Base-by-base conservation (phyloP, 2,113 vertebrate species). In the Drymodes brunneopygia region DNA sequence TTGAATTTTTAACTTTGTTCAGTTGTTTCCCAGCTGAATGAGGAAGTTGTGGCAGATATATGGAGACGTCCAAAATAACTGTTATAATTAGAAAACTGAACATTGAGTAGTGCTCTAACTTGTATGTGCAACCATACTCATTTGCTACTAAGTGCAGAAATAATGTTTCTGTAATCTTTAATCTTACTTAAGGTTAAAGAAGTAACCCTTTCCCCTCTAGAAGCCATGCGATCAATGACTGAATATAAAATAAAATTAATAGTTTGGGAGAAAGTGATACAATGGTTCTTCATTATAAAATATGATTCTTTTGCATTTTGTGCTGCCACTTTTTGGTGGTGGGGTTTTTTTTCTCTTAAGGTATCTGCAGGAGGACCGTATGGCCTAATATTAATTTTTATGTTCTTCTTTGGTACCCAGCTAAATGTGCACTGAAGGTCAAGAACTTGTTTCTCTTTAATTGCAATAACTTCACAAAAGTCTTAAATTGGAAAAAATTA, bases 301-400 rank as follows among this genome's bases (percentile, higher is more conserved):
- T 44, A 29, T 8, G 8, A 50, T 5, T n/a, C 24, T n/a, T 61
- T 71, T 58, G 4, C 29, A 22, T 44, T 62, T 81, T 74, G 25
- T 81, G 12, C 48, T 79, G 14, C 24, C 5, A 4, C 3, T 36
- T 56, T 81, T 33, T 44, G 21, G 20, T 51, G 15, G 2, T 60
- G 6, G 0, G 1, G 11, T 33, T 6, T 56, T 20, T 40, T 28
- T 1, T 0, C 28, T 16, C 9, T 24, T 27, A 33, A 53, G 9
- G 3, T 57, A 51, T 48, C 24, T 81, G 28, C 40, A 48, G 12
- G 24, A 44, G 45, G 33, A 78, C 44, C 18, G 15, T 53, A 42
- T 54, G 38, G 29, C 23, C 29, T 79, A 62, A 80, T 67, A 85
- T 87, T 36, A 35, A 27, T 70, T 86, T 66, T 36, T 42, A 13